A percentile compares a stretch with the other conserved stretches of the same genome.
Evolutionary conservation across 2,113 vertebrate genomes (phyloP).

Genomic region (Melanotaenia duboulayi): DNA sequence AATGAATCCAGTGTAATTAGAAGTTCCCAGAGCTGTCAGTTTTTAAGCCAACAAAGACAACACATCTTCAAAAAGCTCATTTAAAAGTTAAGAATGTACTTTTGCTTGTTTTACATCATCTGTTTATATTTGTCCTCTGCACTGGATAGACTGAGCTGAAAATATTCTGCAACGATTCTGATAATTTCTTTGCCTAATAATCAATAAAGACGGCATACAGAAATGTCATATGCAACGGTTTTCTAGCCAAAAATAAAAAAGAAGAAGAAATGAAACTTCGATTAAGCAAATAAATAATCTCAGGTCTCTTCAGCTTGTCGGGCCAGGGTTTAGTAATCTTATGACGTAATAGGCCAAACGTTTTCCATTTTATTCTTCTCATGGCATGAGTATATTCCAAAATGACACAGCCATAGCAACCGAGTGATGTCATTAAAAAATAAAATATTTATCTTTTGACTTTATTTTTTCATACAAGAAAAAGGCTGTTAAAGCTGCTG

Average conservation of each 20-base stretch:
- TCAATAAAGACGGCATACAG: neutral
- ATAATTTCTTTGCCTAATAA: neutral
- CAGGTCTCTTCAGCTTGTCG: too few relatives aligned
- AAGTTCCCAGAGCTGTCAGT: conserved; percentile 9
- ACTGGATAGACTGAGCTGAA: neutral
- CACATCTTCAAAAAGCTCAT: neutral
- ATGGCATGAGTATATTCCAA: too few relatives aligned
- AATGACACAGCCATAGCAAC: too few relatives aligned
- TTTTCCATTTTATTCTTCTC: too few relatives aligned
- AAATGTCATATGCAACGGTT: neutral
- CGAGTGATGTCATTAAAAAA: too few relatives aligned
- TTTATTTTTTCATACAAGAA: too few relatives aligned
- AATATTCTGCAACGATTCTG: neutral
- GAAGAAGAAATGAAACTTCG: too few relatives aligned
- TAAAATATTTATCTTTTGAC: too few relatives aligned
- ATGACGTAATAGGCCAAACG: too few relatives aligned
- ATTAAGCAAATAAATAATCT: neutral
- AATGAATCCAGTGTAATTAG: neutral
- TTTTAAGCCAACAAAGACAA: neutral
- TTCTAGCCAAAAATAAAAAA: too few relatives aligned
- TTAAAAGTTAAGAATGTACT: conserved; percentile 4
- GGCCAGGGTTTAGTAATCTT: too few relatives aligned
- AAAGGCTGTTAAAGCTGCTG: neutral
- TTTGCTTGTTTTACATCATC: neutral
- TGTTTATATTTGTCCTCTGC: neutral